Percentiles rank a stretch among this genome's conserved stretches.
These are phyloP conservation scores for Calonectris borealis DNA, from an alignment of 2,113 vertebrate genomes.

Conservation along the genomic window DNA sequence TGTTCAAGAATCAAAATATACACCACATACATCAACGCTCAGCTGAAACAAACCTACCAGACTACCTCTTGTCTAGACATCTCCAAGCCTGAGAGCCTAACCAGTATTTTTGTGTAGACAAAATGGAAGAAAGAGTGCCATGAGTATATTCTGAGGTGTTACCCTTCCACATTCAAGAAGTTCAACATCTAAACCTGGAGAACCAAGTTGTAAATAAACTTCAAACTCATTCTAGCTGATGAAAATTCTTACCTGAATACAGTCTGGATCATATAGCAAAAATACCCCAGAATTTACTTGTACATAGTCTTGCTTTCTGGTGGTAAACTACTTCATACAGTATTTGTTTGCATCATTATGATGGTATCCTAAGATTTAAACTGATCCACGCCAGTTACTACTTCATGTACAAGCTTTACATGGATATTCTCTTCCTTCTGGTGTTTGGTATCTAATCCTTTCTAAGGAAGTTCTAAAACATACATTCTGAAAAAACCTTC, in stretches of 20 bases:
- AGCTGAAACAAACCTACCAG: neutral
- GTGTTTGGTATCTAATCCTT: neutral
- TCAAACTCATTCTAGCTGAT: neutral
- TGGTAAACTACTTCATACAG: neutral
- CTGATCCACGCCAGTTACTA: neutral
- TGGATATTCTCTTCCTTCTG: neutral
- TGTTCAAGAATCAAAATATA: neutral
- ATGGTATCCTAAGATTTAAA: neutral
- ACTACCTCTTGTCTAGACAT: neutral
- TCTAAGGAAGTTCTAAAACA: neutral
- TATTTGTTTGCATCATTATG: neutral
- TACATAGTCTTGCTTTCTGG: neutral
- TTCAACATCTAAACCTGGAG: neutral
- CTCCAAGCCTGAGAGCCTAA: neutral
- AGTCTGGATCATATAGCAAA: neutral
- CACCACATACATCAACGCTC: neutral
- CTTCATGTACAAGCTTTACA: neutral
- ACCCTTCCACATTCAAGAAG: neutral
- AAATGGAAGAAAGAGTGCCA: neutral
- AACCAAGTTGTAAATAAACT: neutral
- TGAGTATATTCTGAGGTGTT: neutral
- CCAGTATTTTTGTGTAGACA: neutral
- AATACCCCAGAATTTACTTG: neutral
- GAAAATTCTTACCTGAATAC: neutral
- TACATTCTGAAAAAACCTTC: neutral